phyloP scores from a whole-genome alignment of 2,113 vertebrate genomes.

The Podarcis cretensis region DNA sequence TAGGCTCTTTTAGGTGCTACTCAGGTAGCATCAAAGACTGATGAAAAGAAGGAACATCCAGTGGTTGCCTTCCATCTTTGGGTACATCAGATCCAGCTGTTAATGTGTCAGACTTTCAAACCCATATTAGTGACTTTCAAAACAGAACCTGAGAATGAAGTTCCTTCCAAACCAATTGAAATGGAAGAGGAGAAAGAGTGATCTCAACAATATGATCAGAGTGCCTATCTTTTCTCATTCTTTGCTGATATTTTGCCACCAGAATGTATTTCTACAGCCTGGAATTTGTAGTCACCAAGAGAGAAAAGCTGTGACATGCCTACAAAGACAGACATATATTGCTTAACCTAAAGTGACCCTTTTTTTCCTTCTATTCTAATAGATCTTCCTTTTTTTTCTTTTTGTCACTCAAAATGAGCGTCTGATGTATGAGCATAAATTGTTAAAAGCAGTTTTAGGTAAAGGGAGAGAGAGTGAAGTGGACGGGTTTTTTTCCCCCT shows the following conservation, averaged over 20 bases:
- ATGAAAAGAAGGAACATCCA: too few species aligned
- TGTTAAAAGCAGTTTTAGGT: constrained; percentile 92
- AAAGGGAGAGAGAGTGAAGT: constrained; percentile 87
- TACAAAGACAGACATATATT: constrained; percentile 64
- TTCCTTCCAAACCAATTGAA: background rate
- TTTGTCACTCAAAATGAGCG: constrained; percentile 88
- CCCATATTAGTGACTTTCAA: background rate
- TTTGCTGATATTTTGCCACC: constrained; percentile 53
- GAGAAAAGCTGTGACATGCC: constrained; percentile 62
- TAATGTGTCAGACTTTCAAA: background rate
- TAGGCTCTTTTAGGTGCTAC: too few species aligned
- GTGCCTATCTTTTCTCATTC: constrained; percentile 48
- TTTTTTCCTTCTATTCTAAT: constrained; percentile 76
- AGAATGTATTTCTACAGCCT: constrained; percentile 48
- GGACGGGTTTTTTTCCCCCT: constrained; percentile 60
- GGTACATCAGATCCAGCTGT: too few species aligned
- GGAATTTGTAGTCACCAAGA: constrained; percentile 60
- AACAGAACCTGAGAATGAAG: background rate
- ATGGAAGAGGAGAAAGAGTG: background rate
- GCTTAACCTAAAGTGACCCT: constrained; percentile 78
- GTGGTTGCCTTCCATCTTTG: too few species aligned
- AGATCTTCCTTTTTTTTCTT: constrained; percentile 76
- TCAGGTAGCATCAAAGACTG: too few species aligned
- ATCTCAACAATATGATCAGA: background rate
- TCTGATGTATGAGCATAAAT: constrained; percentile 86